Base-by-base conservation (phyloP, 1,140 invertebrate genomes). In the Rhopalosiphum maidis region DNA sequence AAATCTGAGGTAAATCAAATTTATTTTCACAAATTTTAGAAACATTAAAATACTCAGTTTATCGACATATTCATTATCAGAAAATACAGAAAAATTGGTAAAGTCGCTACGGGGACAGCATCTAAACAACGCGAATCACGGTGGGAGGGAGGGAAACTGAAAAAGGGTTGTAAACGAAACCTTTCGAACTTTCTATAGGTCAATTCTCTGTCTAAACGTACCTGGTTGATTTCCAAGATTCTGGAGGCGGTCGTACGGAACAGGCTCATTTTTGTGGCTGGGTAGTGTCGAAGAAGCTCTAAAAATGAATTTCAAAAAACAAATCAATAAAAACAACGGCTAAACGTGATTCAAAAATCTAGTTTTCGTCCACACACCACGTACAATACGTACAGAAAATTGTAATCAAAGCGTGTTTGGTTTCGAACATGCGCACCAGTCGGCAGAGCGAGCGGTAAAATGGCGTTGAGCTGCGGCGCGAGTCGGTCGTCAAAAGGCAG, bases 221-320 rank as follows among this genome's bases (percentile, higher is more conserved):
- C 93, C 93, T 94, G 93, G 11, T 91, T 94, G 37, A 94, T 46
- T 86, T 94, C 93, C 22, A 90, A 87, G 37, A 94, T 46, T 91
- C 77, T 94, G 25, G 89, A 55, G 30, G 93, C 93, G 68, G 93
- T 94, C n/a, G 93, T 46, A 35, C 93, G 48, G 85, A 91, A 91
- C 54, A 94, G 48, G 55, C 89, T 91, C 93, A 94, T 94, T 86
- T 82, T 82, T 7, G n/a, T 48, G 60, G 43, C 7, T n/a, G 60
- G 68, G 18, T 37, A 30, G 8, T 37, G 30, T 51, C 35, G 41
- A 9, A 37, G 5, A 23, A 48, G 54, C 48, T 92, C 35, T 25
- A 92, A 83, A 85, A 51, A 54, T 11, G 60, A 68, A 68, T 68
- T 68, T 30, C 30, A 68, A 68, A 90, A 43, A 60, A 15, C 30